A percentile compares a stretch with the other conserved stretches of the same genome.
phyloP scores from a whole-genome alignment of 2,113 vertebrate genomes.

The Zootoca vivipara region DNA sequence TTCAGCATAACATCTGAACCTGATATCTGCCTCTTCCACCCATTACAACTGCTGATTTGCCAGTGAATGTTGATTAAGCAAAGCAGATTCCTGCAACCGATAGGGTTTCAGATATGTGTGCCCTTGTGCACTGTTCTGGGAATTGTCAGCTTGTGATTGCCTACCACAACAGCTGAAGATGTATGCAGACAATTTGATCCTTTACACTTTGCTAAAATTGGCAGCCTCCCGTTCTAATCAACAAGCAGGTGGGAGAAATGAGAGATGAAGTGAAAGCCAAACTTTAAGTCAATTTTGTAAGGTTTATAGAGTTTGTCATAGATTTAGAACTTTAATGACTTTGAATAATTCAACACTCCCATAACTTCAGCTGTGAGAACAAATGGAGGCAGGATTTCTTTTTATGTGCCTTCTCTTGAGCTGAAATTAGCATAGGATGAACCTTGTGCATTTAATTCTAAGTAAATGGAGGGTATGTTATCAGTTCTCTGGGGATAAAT shows the following conservation, averaged over 20 bases:
- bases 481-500: background rate
- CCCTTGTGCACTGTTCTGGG: background rate
- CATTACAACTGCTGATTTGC: background rate
- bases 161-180: background rate
- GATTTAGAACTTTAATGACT: conserved; percentile 12
- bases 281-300: conserved; percentile 11
- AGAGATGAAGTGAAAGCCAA: background rate
- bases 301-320: conserved; percentile 5
- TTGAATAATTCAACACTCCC: conserved; percentile 35
- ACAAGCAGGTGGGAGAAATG: background rate
- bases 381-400: conserved; percentile 14
- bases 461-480: conserved; percentile 17
- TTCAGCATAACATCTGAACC: background rate
- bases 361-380: background rate
- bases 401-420: conserved; percentile 5
- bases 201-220: background rate
- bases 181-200: background rate
- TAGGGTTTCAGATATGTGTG: background rate
- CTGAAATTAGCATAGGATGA: conserved; percentile 23
- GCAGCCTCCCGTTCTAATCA: conserved; percentile 2
- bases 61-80: background rate
- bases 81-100: background rate
- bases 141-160: background rate
- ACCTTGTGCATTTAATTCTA: conserved; percentile 20
- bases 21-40: background rate